Percentiles rank a stretch among this genome's conserved stretches.
Conservation (phyloP, 1,140 invertebrate genomes). For the Drosophila ogumai region DNA sequence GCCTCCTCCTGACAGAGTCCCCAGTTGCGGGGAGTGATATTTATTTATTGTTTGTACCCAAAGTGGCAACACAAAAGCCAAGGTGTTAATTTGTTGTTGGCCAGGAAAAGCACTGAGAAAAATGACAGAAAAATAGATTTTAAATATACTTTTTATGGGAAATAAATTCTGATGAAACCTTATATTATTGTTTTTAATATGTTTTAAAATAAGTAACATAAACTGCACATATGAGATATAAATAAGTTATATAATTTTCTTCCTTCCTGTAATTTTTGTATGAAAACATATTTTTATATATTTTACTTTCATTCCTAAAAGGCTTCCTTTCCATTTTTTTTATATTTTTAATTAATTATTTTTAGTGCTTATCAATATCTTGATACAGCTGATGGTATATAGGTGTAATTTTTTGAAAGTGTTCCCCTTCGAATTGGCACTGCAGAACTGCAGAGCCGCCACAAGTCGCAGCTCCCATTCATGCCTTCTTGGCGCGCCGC, state of each 20-base stretch:
- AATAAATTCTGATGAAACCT: too few relatives aligned
- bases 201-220: too few relatives aligned
- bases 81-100: constrained; percentile 81
- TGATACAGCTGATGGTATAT: not conserved
- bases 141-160: not conserved
- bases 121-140: not conserved
- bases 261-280: too few relatives aligned
- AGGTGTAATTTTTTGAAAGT: constrained; percentile 22
- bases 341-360: not conserved
- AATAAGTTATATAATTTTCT: too few relatives aligned
- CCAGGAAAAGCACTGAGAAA: constrained; percentile 8
- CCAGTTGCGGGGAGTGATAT: constrained; percentile 57
- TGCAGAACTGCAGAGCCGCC: constrained; percentile 34
- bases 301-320: not conserved
- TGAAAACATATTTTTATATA: not conserved
- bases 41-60: constrained; percentile 84
- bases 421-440: constrained; percentile 21
- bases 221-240: too few relatives aligned
- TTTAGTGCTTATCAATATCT: not conserved
- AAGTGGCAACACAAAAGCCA: constrained; percentile 82
- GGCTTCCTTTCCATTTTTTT: not conserved
- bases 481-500: constrained; percentile 60
- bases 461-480: constrained; percentile 60
- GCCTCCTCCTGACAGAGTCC: constrained; percentile 46
- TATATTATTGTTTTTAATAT: not conserved